Conservation (phyloP, 2,113 vertebrate genomes). For the Psammodynastes pulverulentus region DNA sequence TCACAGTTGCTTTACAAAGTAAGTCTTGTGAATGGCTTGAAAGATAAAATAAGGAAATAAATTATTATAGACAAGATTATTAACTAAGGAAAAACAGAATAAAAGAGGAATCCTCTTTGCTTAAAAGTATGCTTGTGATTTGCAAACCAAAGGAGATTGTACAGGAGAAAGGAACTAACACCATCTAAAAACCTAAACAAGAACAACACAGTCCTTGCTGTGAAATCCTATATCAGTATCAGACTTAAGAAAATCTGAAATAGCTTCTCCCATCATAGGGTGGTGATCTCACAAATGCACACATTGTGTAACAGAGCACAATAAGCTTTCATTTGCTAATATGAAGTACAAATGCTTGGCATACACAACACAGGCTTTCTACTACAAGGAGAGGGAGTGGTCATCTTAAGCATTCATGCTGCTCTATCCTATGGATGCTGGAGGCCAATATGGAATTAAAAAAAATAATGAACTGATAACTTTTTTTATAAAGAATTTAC, state of each 20-base stretch:
- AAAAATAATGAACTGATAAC: rapidly evolving
- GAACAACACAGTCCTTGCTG: background rate
- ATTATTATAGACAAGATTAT: background rate
- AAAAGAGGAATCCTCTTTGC: constrained; percentile 5
- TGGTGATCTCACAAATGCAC: background rate
- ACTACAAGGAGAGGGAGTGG: background rate
- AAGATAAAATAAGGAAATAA: background rate
- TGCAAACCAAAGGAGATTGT: background rate
- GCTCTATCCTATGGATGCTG: background rate
- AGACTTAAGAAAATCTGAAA: constrained; percentile 15
- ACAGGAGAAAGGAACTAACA: background rate
- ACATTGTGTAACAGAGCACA: background rate
- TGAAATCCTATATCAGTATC: constrained; percentile 14
- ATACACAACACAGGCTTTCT: background rate
- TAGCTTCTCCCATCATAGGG: constrained; percentile 1
- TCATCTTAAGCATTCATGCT: background rate
- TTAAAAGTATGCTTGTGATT: constrained; percentile 11
- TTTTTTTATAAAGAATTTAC: background rate
- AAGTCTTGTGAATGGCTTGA: constrained; percentile 20
- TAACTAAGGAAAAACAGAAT: background rate
- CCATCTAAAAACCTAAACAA: background rate
- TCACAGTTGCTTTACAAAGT: background rate
- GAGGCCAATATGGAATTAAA: background rate
- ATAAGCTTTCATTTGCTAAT: background rate
- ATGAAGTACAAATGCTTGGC: background rate